Percentiles rank a stretch among this genome's conserved stretches.
phyloP scores from a whole-genome alignment of 2,888 invertebrate species.

The Gisinianus flammeolus region DNA sequence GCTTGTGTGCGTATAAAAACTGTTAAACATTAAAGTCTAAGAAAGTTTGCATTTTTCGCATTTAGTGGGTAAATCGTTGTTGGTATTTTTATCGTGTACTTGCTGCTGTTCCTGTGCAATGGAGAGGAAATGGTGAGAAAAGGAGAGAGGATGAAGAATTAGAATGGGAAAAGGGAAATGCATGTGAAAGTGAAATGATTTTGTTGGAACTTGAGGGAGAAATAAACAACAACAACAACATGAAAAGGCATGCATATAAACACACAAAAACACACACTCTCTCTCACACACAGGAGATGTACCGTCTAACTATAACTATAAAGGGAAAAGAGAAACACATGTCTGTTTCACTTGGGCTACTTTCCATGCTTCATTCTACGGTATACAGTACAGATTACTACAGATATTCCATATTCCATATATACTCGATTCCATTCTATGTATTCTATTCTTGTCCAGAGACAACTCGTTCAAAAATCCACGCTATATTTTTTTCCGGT shows the following conservation, averaged over 20 bases:
- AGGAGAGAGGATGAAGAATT: not conserved
- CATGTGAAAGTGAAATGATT: no score
- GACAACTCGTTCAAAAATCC: not conserved
- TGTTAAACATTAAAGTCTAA: no score
- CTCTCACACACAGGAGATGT: not conserved
- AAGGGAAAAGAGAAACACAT: conserved; percentile 17
- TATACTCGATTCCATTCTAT: not conserved
- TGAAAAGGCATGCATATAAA: not conserved
- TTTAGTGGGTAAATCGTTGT: no score
- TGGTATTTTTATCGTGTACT: no score
- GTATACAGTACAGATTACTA: no score
- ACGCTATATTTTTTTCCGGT: not conserved
- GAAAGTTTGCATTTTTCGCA: no score
- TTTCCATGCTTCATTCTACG: not conserved
- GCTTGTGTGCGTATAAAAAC: no score
- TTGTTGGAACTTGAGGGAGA: not conserved
- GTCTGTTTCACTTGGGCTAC: conserved; percentile 9
- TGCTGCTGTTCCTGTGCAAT: no score
- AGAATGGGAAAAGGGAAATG: not conserved
- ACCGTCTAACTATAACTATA: no score
- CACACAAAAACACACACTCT: not conserved
- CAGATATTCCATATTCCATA: not conserved
- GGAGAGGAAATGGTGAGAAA: not conserved
- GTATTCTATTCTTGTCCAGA: not conserved
- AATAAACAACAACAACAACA: not conserved